Evolutionary conservation across 2,888 invertebrate genomes (phyloP).

Genomic region (Aporophyla nigra): DNA sequence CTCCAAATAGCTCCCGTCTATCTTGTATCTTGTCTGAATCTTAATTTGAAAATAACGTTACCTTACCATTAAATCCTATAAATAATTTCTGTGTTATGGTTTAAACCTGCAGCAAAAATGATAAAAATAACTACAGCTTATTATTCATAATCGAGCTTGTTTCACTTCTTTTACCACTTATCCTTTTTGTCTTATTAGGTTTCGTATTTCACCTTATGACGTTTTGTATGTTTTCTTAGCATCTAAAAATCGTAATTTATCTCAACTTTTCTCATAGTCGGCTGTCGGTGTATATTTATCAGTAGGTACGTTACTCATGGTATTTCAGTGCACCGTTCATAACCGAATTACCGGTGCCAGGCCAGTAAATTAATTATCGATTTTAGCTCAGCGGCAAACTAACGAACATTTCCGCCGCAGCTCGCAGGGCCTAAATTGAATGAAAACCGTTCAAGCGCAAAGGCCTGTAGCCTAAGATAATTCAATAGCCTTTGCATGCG

Average conservation of each 20-base stretch:
- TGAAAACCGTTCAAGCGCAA: background rate
- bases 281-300: background rate
- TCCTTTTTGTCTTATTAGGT: no score
- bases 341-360: background rate
- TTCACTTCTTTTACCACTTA: no score
- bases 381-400: background rate
- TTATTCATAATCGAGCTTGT: background rate
- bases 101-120: background rate
- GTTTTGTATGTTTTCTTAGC: no score
- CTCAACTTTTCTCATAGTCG: background rate
- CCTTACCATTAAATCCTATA: background rate
- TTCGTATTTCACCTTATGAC: no score
- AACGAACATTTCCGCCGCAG: background rate
- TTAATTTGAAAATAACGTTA: background rate
- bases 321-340: background rate
- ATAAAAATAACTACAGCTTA: background rate
- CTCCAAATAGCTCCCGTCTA: background rate
- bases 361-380: constrained; percentile 5
- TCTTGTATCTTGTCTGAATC: background rate
- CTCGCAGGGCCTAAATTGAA: background rate
- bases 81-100: background rate
- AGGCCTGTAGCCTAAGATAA: background rate
- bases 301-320: background rate
- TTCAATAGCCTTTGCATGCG: background rate
- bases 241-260: background rate